Percentiles rank a stretch among this genome's conserved stretches.
Conservation (phyloP, 2,888 invertebrate species). For the Amphiduros pacificus region DNA sequence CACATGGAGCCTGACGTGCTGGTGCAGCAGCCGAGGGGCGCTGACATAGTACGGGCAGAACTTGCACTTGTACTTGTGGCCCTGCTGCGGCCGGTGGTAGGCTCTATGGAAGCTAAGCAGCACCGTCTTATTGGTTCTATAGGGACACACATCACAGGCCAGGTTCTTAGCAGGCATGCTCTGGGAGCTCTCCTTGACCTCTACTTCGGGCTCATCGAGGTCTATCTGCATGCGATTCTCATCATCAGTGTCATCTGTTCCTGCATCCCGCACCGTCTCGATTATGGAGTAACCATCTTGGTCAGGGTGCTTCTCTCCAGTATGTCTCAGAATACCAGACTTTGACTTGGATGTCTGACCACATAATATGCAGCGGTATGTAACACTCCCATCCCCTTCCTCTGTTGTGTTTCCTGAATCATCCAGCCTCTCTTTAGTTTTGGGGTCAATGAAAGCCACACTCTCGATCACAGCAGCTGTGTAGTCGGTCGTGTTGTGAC, state of each 20-base stretch:
- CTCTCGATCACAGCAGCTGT: slow-evolving; percentile 4
- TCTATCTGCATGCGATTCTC: not conserved
- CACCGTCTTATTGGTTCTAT: slow-evolving; percentile 53
- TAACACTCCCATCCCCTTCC: not conserved
- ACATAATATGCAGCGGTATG: slow-evolving; percentile 13
- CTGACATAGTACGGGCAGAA: slow-evolving; percentile 79
- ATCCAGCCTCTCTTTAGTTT: too few species aligned
- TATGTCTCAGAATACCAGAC: slow-evolving; percentile 7
- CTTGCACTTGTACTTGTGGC: slow-evolving; percentile 76
- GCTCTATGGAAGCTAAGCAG: slow-evolving; percentile 64
- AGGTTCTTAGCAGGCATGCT: slow-evolving; percentile 34
- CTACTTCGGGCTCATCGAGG: not conserved
- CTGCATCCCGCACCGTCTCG: not conserved
- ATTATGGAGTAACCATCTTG: not conserved
- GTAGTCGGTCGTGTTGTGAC: slow-evolving; percentile 39
- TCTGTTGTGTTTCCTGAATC: not conserved
- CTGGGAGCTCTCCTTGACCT: slow-evolving; percentile 3
- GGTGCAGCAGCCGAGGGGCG: slow-evolving; percentile 63
- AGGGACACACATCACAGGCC: slow-evolving; percentile 75
- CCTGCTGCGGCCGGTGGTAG: slow-evolving; percentile 70
- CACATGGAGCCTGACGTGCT: slow-evolving; percentile 69
- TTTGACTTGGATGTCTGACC: slow-evolving; percentile 2
- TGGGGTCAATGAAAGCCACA: too few species aligned
- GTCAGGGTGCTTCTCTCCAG: slow-evolving; percentile 6
- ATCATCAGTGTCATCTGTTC: not conserved